A percentile compares a stretch with the other conserved stretches of the same genome.
Evolutionary conservation across 2,797 vertebrate species (phyloP).

Genomic region (Thalassophryne amazonica): DNA sequence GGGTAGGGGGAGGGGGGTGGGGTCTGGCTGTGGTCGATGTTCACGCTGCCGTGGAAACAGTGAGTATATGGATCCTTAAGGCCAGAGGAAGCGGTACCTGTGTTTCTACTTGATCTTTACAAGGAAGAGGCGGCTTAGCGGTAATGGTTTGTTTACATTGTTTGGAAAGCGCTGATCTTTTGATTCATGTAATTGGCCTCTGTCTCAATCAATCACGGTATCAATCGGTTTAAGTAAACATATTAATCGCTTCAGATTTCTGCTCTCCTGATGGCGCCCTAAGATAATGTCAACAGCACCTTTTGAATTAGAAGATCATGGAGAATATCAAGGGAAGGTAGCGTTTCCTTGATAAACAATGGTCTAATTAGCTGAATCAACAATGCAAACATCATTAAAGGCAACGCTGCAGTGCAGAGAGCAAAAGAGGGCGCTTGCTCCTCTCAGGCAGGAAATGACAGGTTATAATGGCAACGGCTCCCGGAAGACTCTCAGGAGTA

Average conservation of each 20-base stretch:
- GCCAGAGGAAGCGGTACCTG: slow-evolving; percentile 45
- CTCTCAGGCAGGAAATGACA: slow-evolving; percentile 32
- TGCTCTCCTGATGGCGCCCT: slow-evolving; percentile 5
- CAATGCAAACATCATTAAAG: slow-evolving; percentile 18
- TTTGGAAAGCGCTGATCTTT: slow-evolving; percentile 50
- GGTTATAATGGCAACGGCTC: slow-evolving; percentile 21
- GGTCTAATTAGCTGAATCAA: slow-evolving; percentile 47
- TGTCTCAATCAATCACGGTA: slow-evolving; percentile 70
- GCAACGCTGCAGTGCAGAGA: neutral
- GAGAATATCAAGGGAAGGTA: neutral
- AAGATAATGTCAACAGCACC: slow-evolving; percentile 18
- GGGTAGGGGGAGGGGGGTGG: no score
- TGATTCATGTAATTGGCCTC: slow-evolving; percentile 67
- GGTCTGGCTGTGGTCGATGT: slow-evolving; percentile 16
- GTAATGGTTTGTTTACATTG: slow-evolving; percentile 74
- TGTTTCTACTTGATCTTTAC: slow-evolving; percentile 45
- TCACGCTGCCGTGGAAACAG: neutral
- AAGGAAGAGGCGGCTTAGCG: slow-evolving; percentile 62
- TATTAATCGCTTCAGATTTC: slow-evolving; percentile 64
- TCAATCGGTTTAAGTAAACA: slow-evolving; percentile 74
- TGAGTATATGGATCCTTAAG: slow-evolving; percentile 33
- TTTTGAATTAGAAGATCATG: slow-evolving; percentile 1
- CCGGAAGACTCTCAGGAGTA: slow-evolving; percentile 19
- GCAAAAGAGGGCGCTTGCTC: neutral
- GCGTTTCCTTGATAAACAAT: slow-evolving; percentile 44